Percentiles rank a stretch among this genome's conserved stretches.
phyloP scores from a whole-genome alignment of 2,888 invertebrate species.

The Lysandra coridon region DNA sequence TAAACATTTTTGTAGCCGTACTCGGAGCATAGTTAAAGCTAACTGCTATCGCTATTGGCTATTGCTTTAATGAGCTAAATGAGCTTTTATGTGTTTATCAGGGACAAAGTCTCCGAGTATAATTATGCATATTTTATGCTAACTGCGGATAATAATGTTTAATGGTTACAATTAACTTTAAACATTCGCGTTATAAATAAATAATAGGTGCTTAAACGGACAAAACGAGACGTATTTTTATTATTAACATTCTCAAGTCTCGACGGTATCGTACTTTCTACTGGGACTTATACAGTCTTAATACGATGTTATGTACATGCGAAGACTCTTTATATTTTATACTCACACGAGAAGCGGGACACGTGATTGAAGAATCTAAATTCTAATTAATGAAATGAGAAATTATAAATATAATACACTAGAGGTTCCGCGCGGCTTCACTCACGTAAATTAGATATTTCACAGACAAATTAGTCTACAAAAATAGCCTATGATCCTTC shows the following conservation, averaged over 20 bases:
- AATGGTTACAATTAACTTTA: slow-evolving; percentile 4
- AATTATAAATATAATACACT: background rate
- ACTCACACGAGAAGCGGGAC: slow-evolving; percentile 3
- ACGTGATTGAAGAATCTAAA: background rate
- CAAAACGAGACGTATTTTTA: background rate
- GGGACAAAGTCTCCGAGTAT: slow-evolving; percentile 5
- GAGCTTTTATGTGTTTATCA: slow-evolving; percentile 22
- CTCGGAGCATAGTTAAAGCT: background rate
- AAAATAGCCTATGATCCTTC: too few species aligned
- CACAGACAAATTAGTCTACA: too few species aligned
- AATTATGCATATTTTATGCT: slow-evolving; percentile 21
- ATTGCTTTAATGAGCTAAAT: slow-evolving; percentile 15
- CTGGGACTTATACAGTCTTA: background rate
- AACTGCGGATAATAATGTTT: slow-evolving; percentile 20
- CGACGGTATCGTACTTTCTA: background rate
- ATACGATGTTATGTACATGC: background rate
- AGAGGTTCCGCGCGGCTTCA: too few species aligned
- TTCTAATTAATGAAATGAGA: background rate
- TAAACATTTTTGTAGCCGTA: slow-evolving; percentile 12
- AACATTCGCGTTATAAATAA: slow-evolving; percentile 17
- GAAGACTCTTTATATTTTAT: background rate
- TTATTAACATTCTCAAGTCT: background rate
- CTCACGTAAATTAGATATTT: too few species aligned
- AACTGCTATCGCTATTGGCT: slow-evolving; percentile 23
- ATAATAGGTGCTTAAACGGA: slow-evolving; percentile 4